Evolutionary conservation across 2,797 vertebrate species (phyloP).

Genomic region (Takifugu rubripes): DNA sequence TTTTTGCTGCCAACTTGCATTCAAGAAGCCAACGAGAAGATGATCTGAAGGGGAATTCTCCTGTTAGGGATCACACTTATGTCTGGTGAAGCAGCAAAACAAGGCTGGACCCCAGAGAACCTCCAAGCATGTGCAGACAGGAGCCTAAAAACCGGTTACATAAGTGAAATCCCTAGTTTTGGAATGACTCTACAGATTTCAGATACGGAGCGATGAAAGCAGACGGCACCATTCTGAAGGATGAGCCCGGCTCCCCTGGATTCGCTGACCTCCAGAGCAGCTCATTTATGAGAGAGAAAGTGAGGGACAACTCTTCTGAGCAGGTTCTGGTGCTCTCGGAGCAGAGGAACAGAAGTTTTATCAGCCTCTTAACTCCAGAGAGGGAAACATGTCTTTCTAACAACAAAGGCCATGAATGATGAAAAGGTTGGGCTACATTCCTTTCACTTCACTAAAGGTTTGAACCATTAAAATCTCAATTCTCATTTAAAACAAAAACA

Average conservation of each 20-base stretch:
- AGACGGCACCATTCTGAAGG: slow-evolving; percentile 8
- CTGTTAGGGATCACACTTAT: slow-evolving; percentile 4
- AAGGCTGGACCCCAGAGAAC: slow-evolving; percentile 25
- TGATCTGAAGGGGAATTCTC: slow-evolving; percentile 20
- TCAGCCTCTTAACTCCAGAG: slow-evolving; percentile 1
- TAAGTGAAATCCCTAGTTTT: slow-evolving; percentile 18
- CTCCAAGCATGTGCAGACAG: slow-evolving; percentile 10
- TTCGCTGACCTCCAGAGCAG: slow-evolving; percentile 10
- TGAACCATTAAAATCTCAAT: neutral
- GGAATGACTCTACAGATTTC: slow-evolving; percentile 13
- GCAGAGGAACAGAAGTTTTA: slow-evolving; percentile 10
- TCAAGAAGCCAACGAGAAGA: slow-evolving; percentile 42
- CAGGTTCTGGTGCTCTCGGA: slow-evolving; percentile 12
- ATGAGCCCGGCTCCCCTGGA: neutral
- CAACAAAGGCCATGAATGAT: neutral
- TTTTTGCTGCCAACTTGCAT: slow-evolving; percentile 40
- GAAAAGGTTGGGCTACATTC: neutral
- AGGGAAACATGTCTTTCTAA: slow-evolving; percentile 6
- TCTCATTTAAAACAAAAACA: neutral
- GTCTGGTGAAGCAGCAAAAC: slow-evolving; percentile 49
- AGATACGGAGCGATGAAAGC: slow-evolving; percentile 5
- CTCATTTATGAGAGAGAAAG: too few species aligned
- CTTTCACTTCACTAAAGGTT: neutral
- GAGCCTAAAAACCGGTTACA: slow-evolving; percentile 10
- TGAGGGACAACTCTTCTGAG: slow-evolving; percentile 11